Percentiles rank a stretch among this genome's conserved stretches.
These are phyloP conservation scores for Lepeophtheirus nordmannii DNA, from an alignment of 2,888 invertebrate genomes.

Conservation along the genomic window DNA sequence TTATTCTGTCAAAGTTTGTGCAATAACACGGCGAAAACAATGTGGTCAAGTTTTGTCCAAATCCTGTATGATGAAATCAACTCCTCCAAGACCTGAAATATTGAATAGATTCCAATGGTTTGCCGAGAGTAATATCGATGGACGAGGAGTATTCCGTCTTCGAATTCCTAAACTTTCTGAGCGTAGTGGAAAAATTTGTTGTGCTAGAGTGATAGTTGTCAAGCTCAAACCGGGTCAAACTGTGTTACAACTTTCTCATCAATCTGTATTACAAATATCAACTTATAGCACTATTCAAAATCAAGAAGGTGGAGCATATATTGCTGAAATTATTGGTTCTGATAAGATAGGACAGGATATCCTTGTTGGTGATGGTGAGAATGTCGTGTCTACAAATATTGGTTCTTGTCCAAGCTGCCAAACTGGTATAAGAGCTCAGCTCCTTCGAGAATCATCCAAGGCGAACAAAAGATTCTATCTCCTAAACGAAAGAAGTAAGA, in stretches of 20 bases:
- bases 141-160: slow-evolving; percentile 55
- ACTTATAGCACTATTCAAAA: slow-evolving; percentile 59
- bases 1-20: slow-evolving; percentile 58
- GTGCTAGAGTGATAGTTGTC: slow-evolving; percentile 63
- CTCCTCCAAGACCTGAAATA: slow-evolving; percentile 49
- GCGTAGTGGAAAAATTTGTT: slow-evolving; percentile 71
- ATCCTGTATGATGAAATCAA: slow-evolving; percentile 53
- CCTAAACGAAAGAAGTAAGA: too few species aligned
- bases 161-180: slow-evolving; percentile 56
- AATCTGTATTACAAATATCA: slow-evolving; percentile 51
- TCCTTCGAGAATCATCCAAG: not conserved
- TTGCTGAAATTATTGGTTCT: slow-evolving; percentile 56
- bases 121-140: slow-evolving; percentile 35
- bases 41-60: slow-evolving; percentile 50
- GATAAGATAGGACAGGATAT: slow-evolving; percentile 26
- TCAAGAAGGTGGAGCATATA: slow-evolving; percentile 55
- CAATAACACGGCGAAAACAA: slow-evolving; percentile 56
- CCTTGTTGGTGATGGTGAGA: slow-evolving; percentile 29
- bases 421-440: slow-evolving; percentile 9
- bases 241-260: slow-evolving; percentile 47
- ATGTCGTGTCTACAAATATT: not conserved
- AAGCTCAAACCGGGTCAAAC: slow-evolving; percentile 48
- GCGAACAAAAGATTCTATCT: too few species aligned
- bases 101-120: slow-evolving; percentile 32
- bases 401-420: slow-evolving; percentile 21